Evolutionary conservation across 2,797 vertebrate species (phyloP).

Genomic region (Poeciliopsis turneri): DNA sequence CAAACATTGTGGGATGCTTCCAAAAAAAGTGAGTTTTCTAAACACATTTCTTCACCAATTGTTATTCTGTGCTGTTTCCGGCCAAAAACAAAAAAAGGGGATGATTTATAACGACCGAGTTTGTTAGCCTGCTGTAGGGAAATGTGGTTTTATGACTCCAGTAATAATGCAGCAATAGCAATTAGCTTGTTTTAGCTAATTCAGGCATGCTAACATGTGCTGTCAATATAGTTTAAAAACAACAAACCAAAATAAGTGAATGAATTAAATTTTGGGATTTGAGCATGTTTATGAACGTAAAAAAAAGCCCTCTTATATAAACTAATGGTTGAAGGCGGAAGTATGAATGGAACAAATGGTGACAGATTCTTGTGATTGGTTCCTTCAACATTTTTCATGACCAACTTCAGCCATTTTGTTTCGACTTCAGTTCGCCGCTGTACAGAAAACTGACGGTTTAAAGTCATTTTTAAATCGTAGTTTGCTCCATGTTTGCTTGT

Average conservation of each 20-base stretch:
- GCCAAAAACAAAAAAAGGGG: background rate
- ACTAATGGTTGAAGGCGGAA: background rate
- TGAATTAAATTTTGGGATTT: background rate
- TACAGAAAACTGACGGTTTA: background rate
- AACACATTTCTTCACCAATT: background rate
- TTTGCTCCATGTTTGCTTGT: background rate
- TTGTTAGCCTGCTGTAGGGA: background rate
- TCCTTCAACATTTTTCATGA: background rate
- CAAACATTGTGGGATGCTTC: background rate
- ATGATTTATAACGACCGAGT: background rate
- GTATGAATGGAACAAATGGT: background rate
- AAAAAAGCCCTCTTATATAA: background rate
- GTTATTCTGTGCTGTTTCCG: background rate
- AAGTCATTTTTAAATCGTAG: background rate
- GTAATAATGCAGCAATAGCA: background rate
- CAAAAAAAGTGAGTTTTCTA: background rate
- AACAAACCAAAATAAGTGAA: background rate
- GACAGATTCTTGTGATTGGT: background rate
- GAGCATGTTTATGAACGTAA: background rate
- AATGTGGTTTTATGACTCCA: background rate
- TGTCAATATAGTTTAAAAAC: background rate
- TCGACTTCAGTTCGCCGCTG: background rate
- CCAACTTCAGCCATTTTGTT: background rate
- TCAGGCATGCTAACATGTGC: too few species aligned
- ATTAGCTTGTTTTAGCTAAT: too few species aligned